These are phyloP conservation scores for Lampropteryx suffumata DNA, from an alignment of 2,888 invertebrate genomes.

Conservation along the genomic window DNA sequence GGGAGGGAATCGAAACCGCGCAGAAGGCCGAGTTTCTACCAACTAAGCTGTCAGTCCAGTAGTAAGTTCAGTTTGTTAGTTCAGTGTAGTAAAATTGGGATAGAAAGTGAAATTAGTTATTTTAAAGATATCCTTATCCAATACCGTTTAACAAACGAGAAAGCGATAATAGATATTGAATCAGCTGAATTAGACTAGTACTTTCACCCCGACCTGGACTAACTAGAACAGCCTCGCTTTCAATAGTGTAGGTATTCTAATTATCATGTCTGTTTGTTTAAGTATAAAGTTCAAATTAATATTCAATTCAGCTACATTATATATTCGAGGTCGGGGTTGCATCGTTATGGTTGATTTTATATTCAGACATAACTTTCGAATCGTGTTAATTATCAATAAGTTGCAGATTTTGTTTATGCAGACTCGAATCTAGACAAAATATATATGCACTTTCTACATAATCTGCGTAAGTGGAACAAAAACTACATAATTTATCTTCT, in stretches of 20 bases:
- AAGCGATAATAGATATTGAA: conserved; percentile 35
- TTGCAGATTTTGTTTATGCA: background rate
- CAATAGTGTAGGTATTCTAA: conserved; percentile 27
- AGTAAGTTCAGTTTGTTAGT: too few relatives aligned
- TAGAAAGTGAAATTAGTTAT: too few relatives aligned
- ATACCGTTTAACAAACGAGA: too few relatives aligned
- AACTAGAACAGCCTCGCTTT: conserved; percentile 28
- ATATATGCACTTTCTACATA: background rate
- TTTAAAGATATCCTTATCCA: conserved; percentile 2
- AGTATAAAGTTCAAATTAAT: conserved; percentile 19
- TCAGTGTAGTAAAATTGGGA: too few relatives aligned
- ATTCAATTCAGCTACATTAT: conserved; percentile 12
- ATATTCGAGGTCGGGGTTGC: background rate
- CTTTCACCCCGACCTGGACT: conserved; percentile 36
- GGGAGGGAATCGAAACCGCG: too few relatives aligned
- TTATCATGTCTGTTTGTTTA: conserved; percentile 20
- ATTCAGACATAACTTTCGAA: conserved; percentile 10
- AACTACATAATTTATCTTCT: too few relatives aligned
- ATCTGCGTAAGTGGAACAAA: too few relatives aligned
- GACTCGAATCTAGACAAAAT: background rate
- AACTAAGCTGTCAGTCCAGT: too few relatives aligned
- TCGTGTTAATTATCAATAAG: background rate
- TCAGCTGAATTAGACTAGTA: conserved; percentile 22
- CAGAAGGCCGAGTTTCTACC: too few relatives aligned
- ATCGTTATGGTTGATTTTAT: background rate